A percentile compares a stretch with the other conserved stretches of the same genome.
phyloP scores from a whole-genome alignment of 2,888 invertebrate genomes.

The Anorthoa munda region DNA sequence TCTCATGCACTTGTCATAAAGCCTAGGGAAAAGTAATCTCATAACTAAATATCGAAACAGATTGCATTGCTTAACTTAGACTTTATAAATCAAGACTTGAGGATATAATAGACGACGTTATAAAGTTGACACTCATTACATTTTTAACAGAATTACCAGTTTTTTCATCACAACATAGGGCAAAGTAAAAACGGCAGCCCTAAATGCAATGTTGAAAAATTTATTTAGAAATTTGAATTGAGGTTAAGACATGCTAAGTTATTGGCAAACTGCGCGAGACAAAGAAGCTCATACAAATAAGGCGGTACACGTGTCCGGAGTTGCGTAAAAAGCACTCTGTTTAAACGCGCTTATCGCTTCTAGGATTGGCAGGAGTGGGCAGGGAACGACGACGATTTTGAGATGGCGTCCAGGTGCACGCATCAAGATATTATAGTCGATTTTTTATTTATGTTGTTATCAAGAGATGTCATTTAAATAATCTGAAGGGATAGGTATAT shows the following conservation, averaged over 20 bases:
- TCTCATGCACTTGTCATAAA: conserved; percentile 39
- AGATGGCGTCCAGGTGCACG: conserved; percentile 38
- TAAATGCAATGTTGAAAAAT: conserved; percentile 41
- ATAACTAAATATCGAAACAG: conserved; percentile 20
- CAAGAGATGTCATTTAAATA: neutral
- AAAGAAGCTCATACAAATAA: conserved; percentile 65
- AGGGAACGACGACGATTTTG: conserved; percentile 37
- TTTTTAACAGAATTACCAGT: neutral
- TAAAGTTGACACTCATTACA: neutral
- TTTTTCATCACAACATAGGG: neutral
- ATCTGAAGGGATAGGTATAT: neutral
- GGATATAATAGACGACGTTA: neutral
- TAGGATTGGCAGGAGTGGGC: conserved; percentile 40
- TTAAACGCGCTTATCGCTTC: conserved; percentile 56
- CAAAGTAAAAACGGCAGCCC: conserved; percentile 15
- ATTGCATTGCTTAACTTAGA: conserved; percentile 11
- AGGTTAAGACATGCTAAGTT: conserved; percentile 65
- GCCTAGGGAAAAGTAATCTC: conserved; percentile 30
- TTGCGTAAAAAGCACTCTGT: conserved; percentile 61
- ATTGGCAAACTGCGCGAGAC: conserved; percentile 61
- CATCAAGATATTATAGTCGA: neutral
- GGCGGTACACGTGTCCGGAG: conserved; percentile 58
- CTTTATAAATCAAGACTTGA: conserved; percentile 9
- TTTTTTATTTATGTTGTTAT: neutral
- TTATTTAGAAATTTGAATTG: conserved; percentile 47